phyloP scores from a whole-genome alignment of 1,140 invertebrate species.

The Halictus rubicundus region DNA sequence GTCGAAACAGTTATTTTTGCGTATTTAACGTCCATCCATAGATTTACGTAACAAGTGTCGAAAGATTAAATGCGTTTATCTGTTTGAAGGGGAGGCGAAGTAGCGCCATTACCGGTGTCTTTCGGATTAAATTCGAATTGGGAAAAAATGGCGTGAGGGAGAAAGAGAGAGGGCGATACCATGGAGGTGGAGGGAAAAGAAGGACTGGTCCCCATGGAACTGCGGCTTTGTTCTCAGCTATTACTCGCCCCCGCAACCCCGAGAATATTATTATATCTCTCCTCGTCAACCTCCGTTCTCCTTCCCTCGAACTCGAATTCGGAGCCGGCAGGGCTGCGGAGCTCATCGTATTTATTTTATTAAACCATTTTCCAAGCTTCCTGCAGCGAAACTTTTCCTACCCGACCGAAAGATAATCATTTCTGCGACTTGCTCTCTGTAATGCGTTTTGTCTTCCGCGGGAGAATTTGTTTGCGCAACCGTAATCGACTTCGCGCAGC shows the following conservation, averaged over 20 bases:
- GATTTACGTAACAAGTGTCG: conserved; percentile 7
- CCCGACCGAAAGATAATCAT: conserved; percentile 55
- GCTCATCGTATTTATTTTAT: conserved; percentile 80
- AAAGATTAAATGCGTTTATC: conserved; percentile 54
- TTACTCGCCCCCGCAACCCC: conserved; percentile 79
- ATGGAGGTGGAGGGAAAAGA: conserved; percentile 42
- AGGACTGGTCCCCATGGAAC: conserved; percentile 73
- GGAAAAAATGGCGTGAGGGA: conserved; percentile 48
- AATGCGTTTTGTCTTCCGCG: conserved; percentile 13
- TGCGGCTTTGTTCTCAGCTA: conserved; percentile 80
- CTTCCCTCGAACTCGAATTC: conserved; percentile 47
- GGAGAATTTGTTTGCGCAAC: background rate
- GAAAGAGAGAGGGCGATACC: conserved; percentile 39
- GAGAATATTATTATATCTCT: conserved; percentile 81
- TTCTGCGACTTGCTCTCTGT: conserved; percentile 9
- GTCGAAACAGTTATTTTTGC: too few species aligned
- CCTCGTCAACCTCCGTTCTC: conserved; percentile 63
- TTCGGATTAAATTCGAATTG: conserved; percentile 79
- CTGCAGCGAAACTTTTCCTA: conserved; percentile 68
- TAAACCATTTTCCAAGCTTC: conserved; percentile 73
- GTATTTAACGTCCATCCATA: background rate
- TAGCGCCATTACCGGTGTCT: conserved; percentile 70
- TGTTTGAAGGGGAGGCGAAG: background rate
- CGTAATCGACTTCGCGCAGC: conserved; percentile 11
- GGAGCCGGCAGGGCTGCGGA: conserved; percentile 61